A percentile compares a stretch with the other conserved stretches of the same genome.
phyloP scores from a whole-genome alignment of 2,797 vertebrate genomes.

The Apogon talboti region DNA sequence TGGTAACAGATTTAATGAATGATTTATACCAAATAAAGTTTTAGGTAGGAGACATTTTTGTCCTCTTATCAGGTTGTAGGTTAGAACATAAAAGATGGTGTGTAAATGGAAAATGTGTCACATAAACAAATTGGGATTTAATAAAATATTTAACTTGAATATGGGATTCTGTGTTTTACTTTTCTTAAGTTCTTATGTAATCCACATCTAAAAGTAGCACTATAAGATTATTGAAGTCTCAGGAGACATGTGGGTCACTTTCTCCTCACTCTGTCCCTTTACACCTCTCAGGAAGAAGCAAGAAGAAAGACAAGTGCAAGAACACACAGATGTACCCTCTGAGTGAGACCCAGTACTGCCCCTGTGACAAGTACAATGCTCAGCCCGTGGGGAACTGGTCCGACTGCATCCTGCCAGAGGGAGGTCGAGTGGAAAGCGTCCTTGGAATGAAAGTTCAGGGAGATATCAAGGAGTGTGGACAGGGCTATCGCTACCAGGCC shows the following conservation, averaged over 20 bases:
- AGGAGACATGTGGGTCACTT: constrained; percentile 23
- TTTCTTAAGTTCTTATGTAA: no score
- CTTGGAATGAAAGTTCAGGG: constrained; percentile 89
- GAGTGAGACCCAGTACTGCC: constrained; percentile 97
- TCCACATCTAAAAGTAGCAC: no score
- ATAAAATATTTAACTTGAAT: no score
- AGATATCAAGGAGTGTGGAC: constrained; percentile 93
- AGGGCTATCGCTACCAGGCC: constrained; percentile 97
- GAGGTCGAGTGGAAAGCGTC: constrained; percentile 81
- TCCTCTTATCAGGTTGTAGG: no score
- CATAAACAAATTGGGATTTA: no score
- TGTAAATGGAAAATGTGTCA: no score
- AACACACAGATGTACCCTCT: constrained; percentile 94
- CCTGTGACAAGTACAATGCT: constrained; percentile 96
- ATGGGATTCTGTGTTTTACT: no score
- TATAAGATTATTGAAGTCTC: no score
- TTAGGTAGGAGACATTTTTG: no score
- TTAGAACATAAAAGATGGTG: no score
- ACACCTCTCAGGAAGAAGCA: constrained; percentile 90
- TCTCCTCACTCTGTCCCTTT: constrained; percentile 15
- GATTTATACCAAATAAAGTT: no score
- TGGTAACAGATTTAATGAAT: no score
- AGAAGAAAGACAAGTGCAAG: constrained; percentile 96
- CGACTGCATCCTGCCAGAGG: constrained; percentile 95
- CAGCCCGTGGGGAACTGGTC: constrained; percentile 98